phyloP scores from a whole-genome alignment of 2,797 vertebrate genomes.

The Avahi laniger region DNA sequence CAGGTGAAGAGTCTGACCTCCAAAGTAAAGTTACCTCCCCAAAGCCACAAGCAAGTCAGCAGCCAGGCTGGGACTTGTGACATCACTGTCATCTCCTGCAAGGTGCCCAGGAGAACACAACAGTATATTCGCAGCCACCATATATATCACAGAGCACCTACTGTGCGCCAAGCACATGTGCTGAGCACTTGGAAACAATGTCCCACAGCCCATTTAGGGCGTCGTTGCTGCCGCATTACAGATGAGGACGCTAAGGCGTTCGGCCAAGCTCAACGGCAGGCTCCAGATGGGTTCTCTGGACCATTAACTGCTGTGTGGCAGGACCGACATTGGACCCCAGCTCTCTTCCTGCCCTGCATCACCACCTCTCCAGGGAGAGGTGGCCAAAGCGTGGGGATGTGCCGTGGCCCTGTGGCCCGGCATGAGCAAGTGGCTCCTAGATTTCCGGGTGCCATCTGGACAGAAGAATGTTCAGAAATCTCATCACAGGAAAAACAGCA shows the following conservation, averaged over 20 bases:
- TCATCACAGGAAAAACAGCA: background rate
- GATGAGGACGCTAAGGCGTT: background rate
- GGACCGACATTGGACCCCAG: background rate
- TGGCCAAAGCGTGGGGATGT: background rate
- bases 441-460: too few species aligned
- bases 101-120: background rate
- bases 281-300: background rate
- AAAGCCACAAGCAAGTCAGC: background rate
- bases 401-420: background rate
- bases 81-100: background rate
- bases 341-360: background rate
- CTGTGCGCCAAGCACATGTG: fast-evolving
- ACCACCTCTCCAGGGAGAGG: background rate
- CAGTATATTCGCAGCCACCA: background rate
- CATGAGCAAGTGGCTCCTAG: background rate
- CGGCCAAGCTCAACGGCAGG: background rate
- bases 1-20: background rate
- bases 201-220: background rate
- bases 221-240: fast-evolving
- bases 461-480: too few species aligned
- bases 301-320: background rate
- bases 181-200: background rate
- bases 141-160: background rate
- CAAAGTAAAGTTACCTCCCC: background rate
- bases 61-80: background rate